Conservation (phyloP, 2,797 vertebrate species). For the Alectoris magna region DNA sequence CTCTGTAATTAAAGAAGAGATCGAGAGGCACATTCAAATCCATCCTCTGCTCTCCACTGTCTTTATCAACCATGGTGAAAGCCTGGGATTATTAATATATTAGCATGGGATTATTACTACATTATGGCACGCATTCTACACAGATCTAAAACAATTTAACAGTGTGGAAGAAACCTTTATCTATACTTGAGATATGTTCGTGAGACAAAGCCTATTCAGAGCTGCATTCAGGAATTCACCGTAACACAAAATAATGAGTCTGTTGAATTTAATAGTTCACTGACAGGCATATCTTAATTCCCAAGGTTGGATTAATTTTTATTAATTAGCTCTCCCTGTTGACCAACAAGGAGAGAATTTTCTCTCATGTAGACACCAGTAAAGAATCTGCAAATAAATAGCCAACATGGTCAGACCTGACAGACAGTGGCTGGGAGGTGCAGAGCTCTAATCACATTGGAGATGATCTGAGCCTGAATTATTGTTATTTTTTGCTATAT, state of each 20-base stretch:
- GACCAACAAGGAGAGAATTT: not conserved
- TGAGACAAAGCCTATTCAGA: not conserved
- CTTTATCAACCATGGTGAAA: not conserved
- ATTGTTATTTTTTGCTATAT: slow-evolving; percentile 56
- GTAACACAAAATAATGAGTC: not conserved
- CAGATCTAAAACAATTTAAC: not conserved
- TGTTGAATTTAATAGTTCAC: not conserved
- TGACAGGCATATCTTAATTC: not conserved
- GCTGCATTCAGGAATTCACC: not conserved
- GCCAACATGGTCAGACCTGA: not conserved
- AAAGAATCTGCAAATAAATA: slow-evolving; percentile 9
- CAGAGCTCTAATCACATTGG: not conserved
- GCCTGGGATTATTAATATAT: not conserved
- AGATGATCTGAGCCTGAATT: slow-evolving; percentile 10
- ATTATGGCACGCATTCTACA: not conserved
- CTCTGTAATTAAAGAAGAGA: not conserved
- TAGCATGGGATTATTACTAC: not conserved
- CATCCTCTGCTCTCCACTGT: not conserved
- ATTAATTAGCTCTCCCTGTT: not conserved
- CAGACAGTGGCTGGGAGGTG: not conserved
- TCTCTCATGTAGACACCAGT: not conserved
- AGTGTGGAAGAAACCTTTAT: not conserved
- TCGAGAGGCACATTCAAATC: not conserved
- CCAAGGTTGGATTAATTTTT: slow-evolving; percentile 2
- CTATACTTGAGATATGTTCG: not conserved